Evolutionary conservation across 2,797 vertebrate species (phyloP).

Genomic region (Ctenopoma kingsleyae): DNA sequence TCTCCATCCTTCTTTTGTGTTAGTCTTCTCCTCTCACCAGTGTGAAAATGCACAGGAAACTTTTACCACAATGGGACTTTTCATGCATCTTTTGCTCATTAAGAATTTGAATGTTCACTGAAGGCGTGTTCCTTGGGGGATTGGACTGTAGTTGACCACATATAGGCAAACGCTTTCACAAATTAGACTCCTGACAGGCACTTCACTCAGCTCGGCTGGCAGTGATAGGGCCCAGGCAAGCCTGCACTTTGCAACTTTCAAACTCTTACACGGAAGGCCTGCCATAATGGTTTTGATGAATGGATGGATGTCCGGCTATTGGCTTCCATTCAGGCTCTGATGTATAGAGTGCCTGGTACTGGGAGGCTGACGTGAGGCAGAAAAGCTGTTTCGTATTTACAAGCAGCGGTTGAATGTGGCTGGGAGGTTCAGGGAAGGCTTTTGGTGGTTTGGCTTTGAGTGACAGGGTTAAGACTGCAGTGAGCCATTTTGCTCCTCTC

Average conservation of each 20-base stretch:
- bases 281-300: conserved; percentile 67
- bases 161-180: conserved; percentile 51
- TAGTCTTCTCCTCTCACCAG: conserved; percentile 61
- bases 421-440: conserved; percentile 49
- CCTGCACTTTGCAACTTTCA: conserved; percentile 60
- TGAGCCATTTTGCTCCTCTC: conserved; percentile 69
- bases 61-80: conserved; percentile 66
- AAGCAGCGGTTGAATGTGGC: conserved; percentile 47
- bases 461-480: conserved; percentile 74
- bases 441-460: conserved; percentile 64
- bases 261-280: conserved; percentile 58
- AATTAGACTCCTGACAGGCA: conserved; percentile 54
- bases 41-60: conserved; percentile 76
- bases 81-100: conserved; percentile 68
- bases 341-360: conserved; percentile 66
- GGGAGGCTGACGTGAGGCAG: conserved; percentile 56
- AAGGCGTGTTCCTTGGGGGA: conserved; percentile 32
- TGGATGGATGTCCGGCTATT: conserved; percentile 52
- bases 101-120: conserved; percentile 44
- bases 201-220: conserved; percentile 41
- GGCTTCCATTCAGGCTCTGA: conserved; percentile 57
- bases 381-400: conserved; percentile 76
- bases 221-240: conserved; percentile 54
- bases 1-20: conserved; percentile 80
- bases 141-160: conserved; percentile 27